phyloP scores from a whole-genome alignment of 2,797 vertebrate genomes.

The Potorous gilbertii region DNA sequence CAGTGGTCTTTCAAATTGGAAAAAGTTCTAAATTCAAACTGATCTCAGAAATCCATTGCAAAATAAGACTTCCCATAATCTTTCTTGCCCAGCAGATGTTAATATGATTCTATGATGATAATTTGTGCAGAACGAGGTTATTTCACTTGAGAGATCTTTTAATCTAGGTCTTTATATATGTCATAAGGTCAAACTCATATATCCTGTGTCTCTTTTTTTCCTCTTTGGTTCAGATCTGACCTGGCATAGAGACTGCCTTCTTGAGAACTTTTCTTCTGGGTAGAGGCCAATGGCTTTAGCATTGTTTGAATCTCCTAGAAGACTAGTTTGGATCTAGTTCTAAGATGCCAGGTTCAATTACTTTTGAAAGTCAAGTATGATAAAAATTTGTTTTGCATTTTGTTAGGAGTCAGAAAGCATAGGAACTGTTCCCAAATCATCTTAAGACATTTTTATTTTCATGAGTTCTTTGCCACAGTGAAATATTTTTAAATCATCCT shows the following conservation, averaged over 20 bases:
- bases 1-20: constrained; percentile 25
- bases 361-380: constrained; percentile 64
- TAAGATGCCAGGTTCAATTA: constrained; percentile 69
- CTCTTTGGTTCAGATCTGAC: constrained; percentile 49
- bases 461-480: constrained; percentile 62
- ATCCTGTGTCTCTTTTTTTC: constrained; percentile 16
- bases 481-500: constrained; percentile 69
- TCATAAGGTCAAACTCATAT: constrained; percentile 11
- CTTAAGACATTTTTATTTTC: constrained; percentile 70
- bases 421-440: constrained; percentile 66
- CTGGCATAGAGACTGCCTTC: constrained; percentile 1
- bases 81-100: constrained; percentile 7
- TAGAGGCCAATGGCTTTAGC: constrained; percentile 58
- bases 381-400: constrained; percentile 72
- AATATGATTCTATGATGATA: constrained; percentile 17
- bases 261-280: constrained; percentile 52
- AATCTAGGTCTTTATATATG: constrained; percentile 3
- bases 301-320: constrained; percentile 66
- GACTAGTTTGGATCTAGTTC: constrained; percentile 51
- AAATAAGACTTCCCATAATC: background rate
- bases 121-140: background rate
- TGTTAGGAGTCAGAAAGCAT: constrained; percentile 73
- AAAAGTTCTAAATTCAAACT: constrained; percentile 47
- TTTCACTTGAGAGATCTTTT: constrained; percentile 19
- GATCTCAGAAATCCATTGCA: constrained; percentile 14